Conservation (phyloP, 2,888 invertebrate genomes). For the Dinocampus coccinellae region DNA sequence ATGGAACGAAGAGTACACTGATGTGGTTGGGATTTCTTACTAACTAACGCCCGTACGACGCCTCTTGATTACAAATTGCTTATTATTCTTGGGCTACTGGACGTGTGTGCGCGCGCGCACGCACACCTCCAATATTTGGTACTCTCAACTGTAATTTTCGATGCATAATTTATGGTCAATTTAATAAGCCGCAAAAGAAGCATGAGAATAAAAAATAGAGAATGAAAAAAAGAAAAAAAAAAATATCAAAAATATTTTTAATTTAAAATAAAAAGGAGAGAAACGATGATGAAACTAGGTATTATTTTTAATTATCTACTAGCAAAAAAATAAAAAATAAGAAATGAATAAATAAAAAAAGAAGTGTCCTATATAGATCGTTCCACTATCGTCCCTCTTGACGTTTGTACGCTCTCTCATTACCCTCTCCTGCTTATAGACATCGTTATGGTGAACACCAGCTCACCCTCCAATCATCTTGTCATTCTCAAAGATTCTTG, state of each 20-base stretch:
- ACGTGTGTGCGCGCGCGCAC: constrained; percentile 34
- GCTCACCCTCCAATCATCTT: constrained; percentile 48
- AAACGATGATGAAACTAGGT: constrained; percentile 50
- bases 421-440: constrained; percentile 40
- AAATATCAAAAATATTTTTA: too few species aligned
- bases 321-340: constrained; percentile 13
- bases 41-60: constrained; percentile 63
- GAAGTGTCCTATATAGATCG: background rate
- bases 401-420: constrained; percentile 41
- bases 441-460: constrained; percentile 40
- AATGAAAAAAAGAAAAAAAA: constrained; percentile 24
- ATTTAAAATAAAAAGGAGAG: constrained; percentile 35
- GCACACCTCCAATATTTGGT: constrained; percentile 49
- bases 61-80: constrained; percentile 69
- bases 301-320: constrained; percentile 68
- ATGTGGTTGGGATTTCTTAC: constrained; percentile 59
- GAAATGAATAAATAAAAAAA: background rate
- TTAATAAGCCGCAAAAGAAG: constrained; percentile 68
- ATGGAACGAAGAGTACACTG: constrained; percentile 1
- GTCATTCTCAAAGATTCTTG: constrained; percentile 47
- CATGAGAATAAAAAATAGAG: constrained; percentile 47
- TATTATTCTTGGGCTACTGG: constrained; percentile 59
- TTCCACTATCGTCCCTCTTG: constrained; percentile 28
- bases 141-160: constrained; percentile 65
- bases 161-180: constrained; percentile 69